Evolutionary conservation across 2,888 invertebrate genomes (phyloP).

Genomic region (Chymomyza procnemis): DNA sequence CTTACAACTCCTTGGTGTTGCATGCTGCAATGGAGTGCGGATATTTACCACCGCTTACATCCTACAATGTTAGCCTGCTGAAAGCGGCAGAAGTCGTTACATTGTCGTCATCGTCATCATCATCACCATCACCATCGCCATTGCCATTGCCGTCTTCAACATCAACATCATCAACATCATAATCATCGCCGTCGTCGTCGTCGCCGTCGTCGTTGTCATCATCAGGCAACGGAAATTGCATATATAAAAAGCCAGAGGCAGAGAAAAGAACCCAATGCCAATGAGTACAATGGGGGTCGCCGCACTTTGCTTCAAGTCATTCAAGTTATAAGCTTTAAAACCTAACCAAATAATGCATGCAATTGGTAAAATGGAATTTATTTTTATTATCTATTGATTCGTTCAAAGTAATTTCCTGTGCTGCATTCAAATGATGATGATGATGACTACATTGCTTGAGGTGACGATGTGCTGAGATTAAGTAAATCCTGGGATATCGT

Average conservation of each 20-base stretch:
- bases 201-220: neutral
- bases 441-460: neutral
- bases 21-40: neutral
- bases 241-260: slow-evolving; percentile 56
- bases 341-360: slow-evolving; percentile 34
- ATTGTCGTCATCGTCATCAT: slow-evolving; percentile 43
- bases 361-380: slow-evolving; percentile 51
- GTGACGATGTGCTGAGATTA: neutral
- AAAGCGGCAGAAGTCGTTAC: slow-evolving; percentile 60
- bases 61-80: neutral
- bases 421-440: slow-evolving; percentile 20
- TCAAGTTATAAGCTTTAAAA: slow-evolving; percentile 21
- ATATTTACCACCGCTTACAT: neutral
- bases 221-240: slow-evolving; percentile 54
- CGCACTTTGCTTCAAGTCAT: slow-evolving; percentile 42
- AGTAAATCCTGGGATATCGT: too few relatives aligned
- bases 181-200: neutral
- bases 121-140: neutral
- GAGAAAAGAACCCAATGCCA: slow-evolving; percentile 19
- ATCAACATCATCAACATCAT: slow-evolving; percentile 29
- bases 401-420: slow-evolving; percentile 61
- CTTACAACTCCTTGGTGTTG: neutral
- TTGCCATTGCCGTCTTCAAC: neutral
- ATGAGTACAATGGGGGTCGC: slow-evolving; percentile 10
- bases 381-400: slow-evolving; percentile 50